Conservation (phyloP, 2,888 invertebrate species). For the Rotaria sp. region DNA sequence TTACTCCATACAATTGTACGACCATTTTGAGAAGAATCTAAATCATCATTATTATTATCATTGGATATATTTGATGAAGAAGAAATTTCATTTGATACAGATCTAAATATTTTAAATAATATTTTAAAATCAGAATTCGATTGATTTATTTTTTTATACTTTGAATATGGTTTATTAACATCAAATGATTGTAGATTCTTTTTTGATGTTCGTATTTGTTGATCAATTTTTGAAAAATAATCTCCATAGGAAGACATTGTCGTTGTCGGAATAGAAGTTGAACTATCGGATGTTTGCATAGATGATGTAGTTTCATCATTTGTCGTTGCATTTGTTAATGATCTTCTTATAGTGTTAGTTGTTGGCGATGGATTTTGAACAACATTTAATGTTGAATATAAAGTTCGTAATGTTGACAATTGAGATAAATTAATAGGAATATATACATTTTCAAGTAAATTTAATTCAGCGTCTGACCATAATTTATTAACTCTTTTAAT, state of each 20-base stretch:
- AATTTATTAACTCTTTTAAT: background rate
- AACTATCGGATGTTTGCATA: background rate
- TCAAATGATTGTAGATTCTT: background rate
- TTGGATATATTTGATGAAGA: background rate
- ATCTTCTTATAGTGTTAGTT: background rate
- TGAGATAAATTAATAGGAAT: background rate
- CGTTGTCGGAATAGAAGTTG: background rate
- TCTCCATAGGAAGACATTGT: background rate
- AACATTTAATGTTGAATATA: background rate
- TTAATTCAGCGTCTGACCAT: constrained; percentile 13
- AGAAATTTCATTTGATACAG: background rate
- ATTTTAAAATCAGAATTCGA: background rate
- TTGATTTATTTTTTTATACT: background rate
- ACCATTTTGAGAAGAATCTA: background rate
- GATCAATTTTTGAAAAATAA: constrained; percentile 12
- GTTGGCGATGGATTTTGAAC: background rate
- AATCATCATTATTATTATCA: background rate
- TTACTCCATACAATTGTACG: background rate
- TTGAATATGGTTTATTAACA: background rate
- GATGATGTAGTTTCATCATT: background rate
- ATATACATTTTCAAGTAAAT: background rate
- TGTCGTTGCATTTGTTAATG: background rate
- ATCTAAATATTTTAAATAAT: background rate
- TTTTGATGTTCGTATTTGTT: background rate
- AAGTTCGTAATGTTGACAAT: background rate